Evolutionary conservation across 1,140 invertebrate genomes (phyloP).

Genomic region (Liolophura sinensis): DNA sequence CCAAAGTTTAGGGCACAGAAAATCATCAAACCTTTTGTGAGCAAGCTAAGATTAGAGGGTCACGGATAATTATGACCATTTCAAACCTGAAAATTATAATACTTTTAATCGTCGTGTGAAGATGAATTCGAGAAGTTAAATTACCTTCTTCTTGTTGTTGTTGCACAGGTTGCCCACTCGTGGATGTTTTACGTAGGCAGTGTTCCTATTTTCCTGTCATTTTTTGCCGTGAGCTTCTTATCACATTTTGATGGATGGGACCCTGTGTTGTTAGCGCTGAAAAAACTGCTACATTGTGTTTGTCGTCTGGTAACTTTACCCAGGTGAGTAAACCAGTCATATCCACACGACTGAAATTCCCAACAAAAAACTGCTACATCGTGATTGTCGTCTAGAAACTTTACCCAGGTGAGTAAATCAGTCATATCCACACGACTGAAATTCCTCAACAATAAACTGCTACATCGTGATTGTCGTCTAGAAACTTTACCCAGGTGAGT

Average conservation of each 20-base stretch:
- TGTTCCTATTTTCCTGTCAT: slow-evolving; percentile 77
- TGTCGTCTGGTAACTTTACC: slow-evolving; percentile 59
- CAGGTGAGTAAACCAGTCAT: slow-evolving; percentile 30
- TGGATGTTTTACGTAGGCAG: slow-evolving; percentile 79
- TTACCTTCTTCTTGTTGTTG: no score
- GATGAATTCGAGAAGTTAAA: no score
- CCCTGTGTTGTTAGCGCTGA: slow-evolving; percentile 71
- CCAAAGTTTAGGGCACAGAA: no score
- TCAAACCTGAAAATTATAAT: no score
- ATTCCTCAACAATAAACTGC: background rate
- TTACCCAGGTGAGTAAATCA: background rate
- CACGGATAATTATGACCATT: no score
- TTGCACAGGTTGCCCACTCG: slow-evolving; percentile 67
- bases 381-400: slow-evolving; percentile 8
- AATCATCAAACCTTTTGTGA: no score
- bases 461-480: background rate
- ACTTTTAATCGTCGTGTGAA: no score
- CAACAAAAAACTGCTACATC: slow-evolving; percentile 10
- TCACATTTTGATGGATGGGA: slow-evolving; percentile 86
- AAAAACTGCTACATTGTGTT: slow-evolving; percentile 64
- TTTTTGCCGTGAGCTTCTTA: slow-evolving; percentile 74
- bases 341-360: background rate
- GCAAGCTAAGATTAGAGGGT: no score
- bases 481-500: no score
- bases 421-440: no score